Percentiles rank a stretch among this genome's conserved stretches.
phyloP scores from a whole-genome alignment of 2,888 invertebrate genomes.

The Drosophila neutralis region DNA sequence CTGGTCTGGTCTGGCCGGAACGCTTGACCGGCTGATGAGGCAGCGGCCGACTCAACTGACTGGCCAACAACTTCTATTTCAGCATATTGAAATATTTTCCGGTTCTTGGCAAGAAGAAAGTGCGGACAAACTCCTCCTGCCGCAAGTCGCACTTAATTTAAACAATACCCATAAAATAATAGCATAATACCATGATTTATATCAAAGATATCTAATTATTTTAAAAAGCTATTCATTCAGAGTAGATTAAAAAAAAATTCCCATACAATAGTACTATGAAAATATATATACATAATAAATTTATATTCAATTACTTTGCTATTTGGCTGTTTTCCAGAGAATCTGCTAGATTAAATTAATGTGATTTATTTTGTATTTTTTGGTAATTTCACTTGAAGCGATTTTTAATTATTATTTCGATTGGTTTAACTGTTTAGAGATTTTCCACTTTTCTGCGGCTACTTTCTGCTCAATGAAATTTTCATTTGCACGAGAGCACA shows the following conservation, averaged over 20 bases:
- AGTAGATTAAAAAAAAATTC: neutral
- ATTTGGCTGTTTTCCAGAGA: conserved; percentile 36
- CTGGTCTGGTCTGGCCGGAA: conserved; percentile 52
- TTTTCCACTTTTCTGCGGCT: conserved; percentile 77
- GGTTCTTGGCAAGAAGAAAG: conserved; percentile 54
- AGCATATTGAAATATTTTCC: conserved; percentile 50
- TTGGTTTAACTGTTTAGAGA: conserved; percentile 60
- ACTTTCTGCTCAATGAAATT: conserved; percentile 80
- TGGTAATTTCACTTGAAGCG: conserved; percentile 57
- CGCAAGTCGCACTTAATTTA: neutral
- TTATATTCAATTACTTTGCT: conserved; percentile 42
- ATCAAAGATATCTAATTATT: neutral
- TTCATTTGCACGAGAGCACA: conserved; percentile 80
- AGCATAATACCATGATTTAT: neutral
- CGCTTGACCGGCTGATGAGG: conserved; percentile 66
- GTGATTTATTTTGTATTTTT: conserved; percentile 5
- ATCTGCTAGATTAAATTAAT: conserved; percentile 24
- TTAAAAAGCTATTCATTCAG: neutral
- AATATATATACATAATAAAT: neutral
- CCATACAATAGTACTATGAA: neutral
- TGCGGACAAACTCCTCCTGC: conserved; percentile 34
- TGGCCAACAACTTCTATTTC: conserved; percentile 46
- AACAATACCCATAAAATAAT: neutral
- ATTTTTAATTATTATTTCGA: conserved; percentile 53
- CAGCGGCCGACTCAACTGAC: conserved; percentile 64